These are phyloP conservation scores for Sus cebifrons DNA, from an alignment of 2,797 vertebrate genomes.

Conservation along the genomic window DNA sequence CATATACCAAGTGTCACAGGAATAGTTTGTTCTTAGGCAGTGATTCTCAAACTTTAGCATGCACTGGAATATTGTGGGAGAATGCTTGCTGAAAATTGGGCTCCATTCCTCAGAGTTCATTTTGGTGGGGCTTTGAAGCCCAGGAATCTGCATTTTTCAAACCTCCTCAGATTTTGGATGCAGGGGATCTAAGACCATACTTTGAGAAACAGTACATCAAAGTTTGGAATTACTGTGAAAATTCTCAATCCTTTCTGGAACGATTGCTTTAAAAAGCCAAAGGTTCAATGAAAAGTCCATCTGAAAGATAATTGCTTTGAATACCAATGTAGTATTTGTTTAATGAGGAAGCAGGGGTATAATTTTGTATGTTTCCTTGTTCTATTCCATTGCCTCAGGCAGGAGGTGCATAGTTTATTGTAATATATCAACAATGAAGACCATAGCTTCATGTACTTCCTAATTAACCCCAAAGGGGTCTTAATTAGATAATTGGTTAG, in stretches of 20 bases:
- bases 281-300: neutral
- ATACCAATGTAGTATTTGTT: neutral
- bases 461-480: neutral
- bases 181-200: neutral
- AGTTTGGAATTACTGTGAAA: slow-evolving; percentile 37
- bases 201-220: slow-evolving; percentile 59
- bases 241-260: slow-evolving; percentile 24
- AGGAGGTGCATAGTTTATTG: slow-evolving; percentile 24
- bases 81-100: slow-evolving; percentile 39
- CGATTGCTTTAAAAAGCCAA: slow-evolving; percentile 44
- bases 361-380: slow-evolving; percentile 30
- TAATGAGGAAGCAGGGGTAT: neutral
- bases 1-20: neutral
- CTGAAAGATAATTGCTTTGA: neutral
- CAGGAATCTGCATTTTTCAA: neutral
- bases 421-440: neutral
- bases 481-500: slow-evolving; percentile 37
- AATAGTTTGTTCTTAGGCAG: neutral
- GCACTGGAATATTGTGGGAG: neutral
- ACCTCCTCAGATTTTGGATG: neutral
- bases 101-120: neutral
- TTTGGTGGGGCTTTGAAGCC: slow-evolving; percentile 21
- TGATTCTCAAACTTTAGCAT: slow-evolving; percentile 37
- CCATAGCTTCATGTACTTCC: neutral
- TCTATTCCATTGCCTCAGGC: neutral